phyloP scores from a whole-genome alignment of 2,797 vertebrate genomes.

The Petrocephalus schoutedeni region DNA sequence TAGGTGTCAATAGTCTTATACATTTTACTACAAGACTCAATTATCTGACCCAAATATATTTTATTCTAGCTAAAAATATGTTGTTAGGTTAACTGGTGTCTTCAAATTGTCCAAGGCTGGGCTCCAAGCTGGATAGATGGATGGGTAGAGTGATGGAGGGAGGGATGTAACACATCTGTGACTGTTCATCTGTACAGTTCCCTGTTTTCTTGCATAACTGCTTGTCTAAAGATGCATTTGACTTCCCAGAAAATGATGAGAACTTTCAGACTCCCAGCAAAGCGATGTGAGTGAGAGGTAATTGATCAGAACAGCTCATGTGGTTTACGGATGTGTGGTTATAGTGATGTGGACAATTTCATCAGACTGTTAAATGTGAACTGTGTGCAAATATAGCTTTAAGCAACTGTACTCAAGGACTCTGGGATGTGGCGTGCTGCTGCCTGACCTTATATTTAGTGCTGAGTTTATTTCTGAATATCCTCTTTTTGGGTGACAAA shows the following conservation, averaged over 20 bases:
- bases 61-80: neutral
- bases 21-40: neutral
- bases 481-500: neutral
- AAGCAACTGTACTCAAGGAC: neutral
- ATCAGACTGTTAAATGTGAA: neutral
- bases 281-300: neutral
- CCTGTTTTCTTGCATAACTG: neutral
- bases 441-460: slow-evolving; percentile 2
- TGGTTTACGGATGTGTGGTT: neutral
- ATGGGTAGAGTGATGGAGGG: neutral
- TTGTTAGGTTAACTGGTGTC: neutral
- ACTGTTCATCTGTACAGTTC: neutral
- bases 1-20: neutral
- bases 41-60: neutral
- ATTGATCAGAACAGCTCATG: neutral
- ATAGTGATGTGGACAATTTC: slow-evolving; percentile 9
- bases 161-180: neutral
- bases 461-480: neutral
- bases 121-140: neutral
- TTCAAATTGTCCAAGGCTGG: neutral
- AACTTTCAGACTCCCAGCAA: neutral
- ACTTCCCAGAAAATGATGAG: neutral
- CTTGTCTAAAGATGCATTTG: neutral
- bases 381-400: neutral
- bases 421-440: neutral